Conservation (phyloP, 2,113 vertebrate species). For the Bothrops jararaca region DNA sequence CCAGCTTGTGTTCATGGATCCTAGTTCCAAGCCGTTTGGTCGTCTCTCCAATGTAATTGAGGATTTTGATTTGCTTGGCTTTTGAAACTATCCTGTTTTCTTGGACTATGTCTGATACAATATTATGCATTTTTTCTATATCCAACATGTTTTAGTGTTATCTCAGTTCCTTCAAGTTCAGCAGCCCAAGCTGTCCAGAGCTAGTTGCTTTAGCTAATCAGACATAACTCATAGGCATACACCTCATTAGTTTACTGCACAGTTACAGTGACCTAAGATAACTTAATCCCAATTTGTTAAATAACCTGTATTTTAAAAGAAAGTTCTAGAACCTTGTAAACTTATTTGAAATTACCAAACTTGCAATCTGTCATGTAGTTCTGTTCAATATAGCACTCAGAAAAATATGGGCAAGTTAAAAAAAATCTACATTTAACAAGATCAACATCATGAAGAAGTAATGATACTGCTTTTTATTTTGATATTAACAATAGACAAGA, state of each 20-base stretch:
- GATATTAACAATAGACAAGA: slow-evolving; percentile 43
- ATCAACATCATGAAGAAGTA: slow-evolving; percentile 49
- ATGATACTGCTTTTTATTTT: slow-evolving; percentile 37
- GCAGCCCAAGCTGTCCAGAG: slow-evolving; percentile 65
- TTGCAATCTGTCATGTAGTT: slow-evolving; percentile 59
- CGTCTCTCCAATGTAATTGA: no score
- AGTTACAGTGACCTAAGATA: slow-evolving; percentile 68
- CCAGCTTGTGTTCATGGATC: no score
- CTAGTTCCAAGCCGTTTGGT: no score
- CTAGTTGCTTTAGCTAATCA: slow-evolving; percentile 68
- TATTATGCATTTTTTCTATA: slow-evolving; percentile 59
- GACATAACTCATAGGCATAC: slow-evolving; percentile 62
- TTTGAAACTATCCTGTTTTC: slow-evolving; percentile 60
- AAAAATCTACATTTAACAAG: slow-evolving; percentile 48
- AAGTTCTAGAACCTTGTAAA: slow-evolving; percentile 60
- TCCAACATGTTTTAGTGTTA: slow-evolving; percentile 66
- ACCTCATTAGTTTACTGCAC: slow-evolving; percentile 69
- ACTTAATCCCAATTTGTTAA: slow-evolving; percentile 66
- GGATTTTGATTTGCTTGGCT: slow-evolving; percentile 46
- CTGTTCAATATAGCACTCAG: slow-evolving; percentile 60
- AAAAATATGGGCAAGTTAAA: slow-evolving; percentile 52
- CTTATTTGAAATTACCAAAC: slow-evolving; percentile 60
- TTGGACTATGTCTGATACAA: slow-evolving; percentile 62
- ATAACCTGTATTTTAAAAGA: slow-evolving; percentile 60
- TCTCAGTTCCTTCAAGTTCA: slow-evolving; percentile 67